These are phyloP conservation scores for Nycteola revayana DNA, from an alignment of 2,888 invertebrate species.

Conservation along the genomic window DNA sequence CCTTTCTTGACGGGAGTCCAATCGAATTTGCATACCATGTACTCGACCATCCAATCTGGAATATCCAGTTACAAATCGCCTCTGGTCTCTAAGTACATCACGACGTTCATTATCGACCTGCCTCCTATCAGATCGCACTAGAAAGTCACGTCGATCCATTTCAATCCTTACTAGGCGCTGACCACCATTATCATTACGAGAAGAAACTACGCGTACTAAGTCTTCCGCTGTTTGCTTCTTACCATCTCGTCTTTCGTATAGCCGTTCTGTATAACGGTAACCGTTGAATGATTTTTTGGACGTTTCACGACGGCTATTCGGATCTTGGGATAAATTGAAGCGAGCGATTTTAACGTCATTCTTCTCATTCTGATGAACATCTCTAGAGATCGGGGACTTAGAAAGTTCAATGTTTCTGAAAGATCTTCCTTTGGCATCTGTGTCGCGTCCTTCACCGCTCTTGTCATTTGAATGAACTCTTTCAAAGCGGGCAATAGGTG, in stretches of 20 bases:
- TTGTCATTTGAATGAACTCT: conserved; percentile 3
- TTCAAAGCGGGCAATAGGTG: conserved; percentile 9
- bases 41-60: conserved; percentile 7
- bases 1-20: conserved; percentile 6
- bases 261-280: conserved; percentile 6
- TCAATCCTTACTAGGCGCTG: conserved; percentile 8
- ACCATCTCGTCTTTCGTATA: background rate
- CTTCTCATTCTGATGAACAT: conserved; percentile 12
- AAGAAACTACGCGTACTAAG: conserved; percentile 1
- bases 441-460: too few relatives aligned
- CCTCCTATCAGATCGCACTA: conserved; percentile 7
- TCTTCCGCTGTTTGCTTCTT: conserved; percentile 5
- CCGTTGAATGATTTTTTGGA: conserved; percentile 3
- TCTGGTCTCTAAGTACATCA: conserved; percentile 4
- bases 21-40: conserved; percentile 7
- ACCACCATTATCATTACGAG: conserved; percentile 5
- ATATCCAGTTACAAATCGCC: conserved; percentile 9
- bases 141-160: conserved; percentile 9
- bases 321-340: conserved; percentile 2
- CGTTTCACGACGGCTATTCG: conserved; percentile 10
- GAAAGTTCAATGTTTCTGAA: conserved; percentile 5
- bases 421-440: conserved; percentile 5
- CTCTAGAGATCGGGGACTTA: conserved; percentile 5
- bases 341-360: conserved; percentile 6
- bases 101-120: conserved; percentile 12